phyloP scores from a whole-genome alignment of 2,113 vertebrate genomes.

The Caracal caracal region DNA sequence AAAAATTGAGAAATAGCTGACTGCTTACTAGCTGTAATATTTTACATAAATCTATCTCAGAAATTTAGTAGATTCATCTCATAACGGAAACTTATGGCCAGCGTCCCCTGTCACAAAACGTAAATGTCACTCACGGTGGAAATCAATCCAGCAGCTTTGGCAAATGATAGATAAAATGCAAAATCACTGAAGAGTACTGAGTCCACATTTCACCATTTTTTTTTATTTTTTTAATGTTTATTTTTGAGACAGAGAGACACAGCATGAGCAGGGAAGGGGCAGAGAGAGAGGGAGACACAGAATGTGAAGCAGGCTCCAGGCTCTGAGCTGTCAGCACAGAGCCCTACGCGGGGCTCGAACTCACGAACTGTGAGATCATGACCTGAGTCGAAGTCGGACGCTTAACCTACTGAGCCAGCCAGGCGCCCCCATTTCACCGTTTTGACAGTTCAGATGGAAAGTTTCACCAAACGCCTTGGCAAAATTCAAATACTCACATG shows the following conservation, averaged over 20 bases:
- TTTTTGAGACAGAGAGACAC: too few species aligned
- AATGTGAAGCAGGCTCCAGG: too few species aligned
- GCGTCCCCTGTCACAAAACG: not conserved
- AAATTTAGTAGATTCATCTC: not conserved
- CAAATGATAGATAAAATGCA: slow-evolving; percentile 34
- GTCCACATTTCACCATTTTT: not conserved
- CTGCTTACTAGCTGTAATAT: not conserved
- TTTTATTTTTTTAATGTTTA: too few species aligned
- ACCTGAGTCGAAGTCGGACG: too few species aligned
- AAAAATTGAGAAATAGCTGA: slow-evolving; percentile 12
- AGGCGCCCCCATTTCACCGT: not conserved
- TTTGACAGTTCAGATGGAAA: slow-evolving; percentile 3
- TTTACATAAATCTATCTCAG: not conserved
- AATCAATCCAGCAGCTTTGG: not conserved
- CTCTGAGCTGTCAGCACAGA: too few species aligned
- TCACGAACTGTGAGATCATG: too few species aligned
- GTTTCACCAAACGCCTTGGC: not conserved
- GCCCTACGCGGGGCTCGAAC: too few species aligned
- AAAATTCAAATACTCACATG: not conserved
- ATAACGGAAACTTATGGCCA: not conserved
- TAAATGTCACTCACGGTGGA: slow-evolving; percentile 6
- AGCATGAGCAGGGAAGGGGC: too few species aligned
- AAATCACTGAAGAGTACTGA: not conserved
- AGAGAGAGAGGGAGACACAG: too few species aligned
- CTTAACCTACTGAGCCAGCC: too few species aligned